phyloP scores from a whole-genome alignment of 2,888 invertebrate genomes.

The Pterostichus niger region DNA sequence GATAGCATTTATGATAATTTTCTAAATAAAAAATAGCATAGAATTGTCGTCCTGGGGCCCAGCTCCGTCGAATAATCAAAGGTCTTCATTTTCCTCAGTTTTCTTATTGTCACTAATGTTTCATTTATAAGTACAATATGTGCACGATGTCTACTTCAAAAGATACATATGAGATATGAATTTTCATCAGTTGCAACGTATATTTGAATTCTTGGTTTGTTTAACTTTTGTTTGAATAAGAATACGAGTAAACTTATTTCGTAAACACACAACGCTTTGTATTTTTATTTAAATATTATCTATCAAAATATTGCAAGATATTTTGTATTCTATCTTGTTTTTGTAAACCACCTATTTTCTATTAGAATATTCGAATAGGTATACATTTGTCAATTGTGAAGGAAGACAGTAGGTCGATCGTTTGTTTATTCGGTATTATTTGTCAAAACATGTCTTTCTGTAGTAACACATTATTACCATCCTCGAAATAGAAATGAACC shows the following conservation, averaged over 20 bases:
- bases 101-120: conserved; percentile 8
- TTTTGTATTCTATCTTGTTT: no score
- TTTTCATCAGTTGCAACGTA: conserved; percentile 18
- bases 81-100: background rate
- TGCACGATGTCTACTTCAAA: background rate
- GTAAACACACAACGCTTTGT: conserved; percentile 20
- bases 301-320: background rate
- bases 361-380: no score
- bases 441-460: no score
- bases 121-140: conserved; percentile 32
- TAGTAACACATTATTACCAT: background rate
- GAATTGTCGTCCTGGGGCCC: no score
- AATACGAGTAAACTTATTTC: conserved; percentile 11
- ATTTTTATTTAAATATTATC: conserved; percentile 25
- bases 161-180: conserved; percentile 8
- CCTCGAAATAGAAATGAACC: conserved; percentile 19
- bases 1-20: background rate
- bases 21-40: no score
- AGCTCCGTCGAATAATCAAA: no score
- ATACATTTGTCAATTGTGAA: no score
- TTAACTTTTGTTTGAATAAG: conserved; percentile 6
- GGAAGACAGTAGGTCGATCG: no score
- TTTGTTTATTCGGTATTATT: no score
- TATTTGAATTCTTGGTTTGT: conserved; percentile 24
- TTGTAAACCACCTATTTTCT: no score